Evolutionary conservation across 2,113 vertebrate genomes (phyloP), one percentile per base, ranked within the genome.

Genomic region (Synodontis membranacea): DNA sequence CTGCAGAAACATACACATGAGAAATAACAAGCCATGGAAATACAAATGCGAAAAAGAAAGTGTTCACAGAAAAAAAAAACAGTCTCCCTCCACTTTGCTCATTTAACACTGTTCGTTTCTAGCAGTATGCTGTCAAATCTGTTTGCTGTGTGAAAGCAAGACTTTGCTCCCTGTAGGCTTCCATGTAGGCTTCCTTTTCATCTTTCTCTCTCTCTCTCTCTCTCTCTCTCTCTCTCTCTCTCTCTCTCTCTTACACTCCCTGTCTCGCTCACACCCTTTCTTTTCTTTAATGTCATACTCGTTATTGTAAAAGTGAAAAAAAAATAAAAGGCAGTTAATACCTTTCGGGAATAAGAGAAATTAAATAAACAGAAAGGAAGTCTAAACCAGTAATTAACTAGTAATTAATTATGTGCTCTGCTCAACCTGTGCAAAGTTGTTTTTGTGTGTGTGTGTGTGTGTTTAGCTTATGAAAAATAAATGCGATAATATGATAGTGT

Each of bases 231-330:
- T 60, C 12, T 42, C 23, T 56, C 42, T n/a, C 46, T 46, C 46
- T 28, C n/a, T 86, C 15, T 74, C 48, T 42, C 23, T 75, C 15
- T 39, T 5, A 86, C 21, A 31, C 54, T 80, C 37, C 23, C 72
- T 60, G 19, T 42, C 23, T 56, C 42, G 81, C 50, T 62, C 19
- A 9, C 34, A 12, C n/a, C 62, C 3, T 80, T 83, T 19, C 19
- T 76, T 34, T 37, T 58, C 48, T 86, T 87, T 87, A 82, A 85
- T 58, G 72, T 86, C 84, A 52, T 85, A 84, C 84, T 76, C 28
- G 76, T n/a, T 60, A 34, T 21, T 68, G 46, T 72, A 74, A 75
- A 46, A 80, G 60, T 83, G 25, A 86, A 60, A 11, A 37, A 46
- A 60, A 60, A 42, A n/a, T 15, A 23, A 62, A 15, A n/a, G 2